Conservation (phyloP, 1,140 invertebrate species). For the Batillaria attramentaria region DNA sequence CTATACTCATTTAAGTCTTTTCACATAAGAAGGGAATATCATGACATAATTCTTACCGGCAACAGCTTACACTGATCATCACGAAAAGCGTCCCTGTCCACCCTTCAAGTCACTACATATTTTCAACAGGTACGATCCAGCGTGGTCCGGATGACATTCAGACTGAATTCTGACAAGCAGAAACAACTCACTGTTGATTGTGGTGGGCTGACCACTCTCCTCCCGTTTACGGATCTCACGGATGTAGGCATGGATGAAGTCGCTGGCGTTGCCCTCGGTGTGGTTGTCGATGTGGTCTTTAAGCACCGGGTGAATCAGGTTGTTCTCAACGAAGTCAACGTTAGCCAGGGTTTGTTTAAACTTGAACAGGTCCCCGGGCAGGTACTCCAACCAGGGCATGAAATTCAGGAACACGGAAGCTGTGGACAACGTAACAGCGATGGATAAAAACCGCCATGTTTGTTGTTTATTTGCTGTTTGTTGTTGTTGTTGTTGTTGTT, state of each 20-base stretch:
- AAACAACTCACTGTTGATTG: background rate
- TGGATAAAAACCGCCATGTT: background rate
- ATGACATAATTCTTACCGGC: too few relatives aligned
- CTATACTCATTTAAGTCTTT: too few relatives aligned
- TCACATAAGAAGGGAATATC: too few relatives aligned
- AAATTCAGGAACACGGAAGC: constrained; percentile 22
- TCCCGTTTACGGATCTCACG: background rate
- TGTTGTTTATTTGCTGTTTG: background rate
- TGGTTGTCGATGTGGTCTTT: background rate
- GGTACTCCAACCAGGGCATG: constrained; percentile 35
- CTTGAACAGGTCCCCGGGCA: constrained; percentile 36
- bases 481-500: too few relatives aligned
- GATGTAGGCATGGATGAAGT: constrained; percentile 22
- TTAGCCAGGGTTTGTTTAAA: constrained; percentile 31
- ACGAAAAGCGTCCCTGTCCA: background rate
- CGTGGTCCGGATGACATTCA: background rate
- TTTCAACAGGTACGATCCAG: too few relatives aligned
- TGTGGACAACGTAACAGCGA: background rate
- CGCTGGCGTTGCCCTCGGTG: constrained; percentile 26
- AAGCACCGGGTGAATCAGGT: constrained; percentile 40
- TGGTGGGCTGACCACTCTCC: background rate
- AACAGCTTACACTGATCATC: too few relatives aligned
- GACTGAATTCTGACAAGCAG: background rate
- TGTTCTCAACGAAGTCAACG: constrained; percentile 56
- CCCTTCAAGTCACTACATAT: background rate